Evolutionary conservation across 2,797 vertebrate genomes (phyloP).

Genomic region (Bovichtus diacanthus): DNA sequence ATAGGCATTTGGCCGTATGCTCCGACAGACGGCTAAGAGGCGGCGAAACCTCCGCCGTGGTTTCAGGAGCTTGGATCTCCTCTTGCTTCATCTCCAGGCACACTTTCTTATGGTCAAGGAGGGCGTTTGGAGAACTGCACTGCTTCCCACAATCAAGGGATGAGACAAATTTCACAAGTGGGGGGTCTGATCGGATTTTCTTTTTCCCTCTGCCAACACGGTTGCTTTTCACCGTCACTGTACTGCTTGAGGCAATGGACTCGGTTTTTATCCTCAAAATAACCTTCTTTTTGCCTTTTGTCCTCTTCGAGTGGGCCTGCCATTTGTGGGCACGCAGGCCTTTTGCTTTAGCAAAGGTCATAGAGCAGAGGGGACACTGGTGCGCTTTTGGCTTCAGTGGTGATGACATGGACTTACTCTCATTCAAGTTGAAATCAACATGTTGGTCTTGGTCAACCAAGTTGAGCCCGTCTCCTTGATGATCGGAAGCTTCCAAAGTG

Average conservation of each 20-base stretch:
- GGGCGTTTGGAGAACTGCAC: constrained; percentile 52
- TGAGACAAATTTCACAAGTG: constrained; percentile 28
- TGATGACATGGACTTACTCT: background rate
- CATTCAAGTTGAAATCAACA: background rate
- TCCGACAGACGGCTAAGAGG: constrained; percentile 47
- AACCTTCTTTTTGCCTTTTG: constrained; percentile 36
- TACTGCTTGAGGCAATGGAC: background rate
- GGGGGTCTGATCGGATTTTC: constrained; percentile 1
- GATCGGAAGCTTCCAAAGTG: constrained; percentile 21
- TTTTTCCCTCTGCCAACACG: constrained; percentile 14
- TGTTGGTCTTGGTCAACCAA: background rate
- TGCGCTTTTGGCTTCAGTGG: constrained; percentile 57
- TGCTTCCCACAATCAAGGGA: constrained; percentile 63
- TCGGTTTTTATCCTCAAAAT: background rate
- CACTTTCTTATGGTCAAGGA: constrained; percentile 62
- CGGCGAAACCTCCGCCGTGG: constrained; percentile 36
- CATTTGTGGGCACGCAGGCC: constrained; percentile 85
- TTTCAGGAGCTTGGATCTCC: constrained; percentile 44
- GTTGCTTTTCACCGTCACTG: constrained; percentile 10
- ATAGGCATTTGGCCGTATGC: constrained; percentile 78
- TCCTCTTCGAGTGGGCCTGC: constrained; percentile 78
- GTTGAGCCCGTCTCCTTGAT: constrained; percentile 9
- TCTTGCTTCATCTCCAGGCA: constrained; percentile 45
- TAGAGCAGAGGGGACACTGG: constrained; percentile 78
- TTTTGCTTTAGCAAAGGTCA: constrained; percentile 80